Base-by-base conservation (phyloP, 2,888 invertebrate species). In the Caenorhabditis sp. region DNA sequence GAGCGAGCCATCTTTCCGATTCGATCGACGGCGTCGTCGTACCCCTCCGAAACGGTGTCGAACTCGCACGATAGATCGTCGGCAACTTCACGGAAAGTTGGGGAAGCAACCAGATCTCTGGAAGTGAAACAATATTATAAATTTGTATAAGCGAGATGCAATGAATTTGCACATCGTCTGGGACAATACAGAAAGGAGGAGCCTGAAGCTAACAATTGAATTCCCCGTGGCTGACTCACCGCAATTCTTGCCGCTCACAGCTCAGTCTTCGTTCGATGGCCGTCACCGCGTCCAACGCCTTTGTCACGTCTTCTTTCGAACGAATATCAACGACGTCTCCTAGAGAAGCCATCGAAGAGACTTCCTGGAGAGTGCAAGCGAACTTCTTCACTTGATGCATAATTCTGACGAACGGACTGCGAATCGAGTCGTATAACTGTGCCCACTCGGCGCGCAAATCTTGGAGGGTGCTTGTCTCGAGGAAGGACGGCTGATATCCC, bases 1-100 rank as follows among this genome's bases (percentile, higher is more conserved):
- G 70, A 63, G 22, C 52, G 11, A 8, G 68, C 74, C 62, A 82
- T 65, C 13, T 48, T 65, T 22, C 71, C 56, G 17, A 83, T 79
- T 26, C 71, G 63, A 3, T 53, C 45, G 20, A 81, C 79, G 9
- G 83, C 83, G 41, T 83, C 83, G 56, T 83, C 83, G 72, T 80
- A 83, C 46, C 77, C 78, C 39, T 72, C 75, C 0, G 79, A 65
- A 24, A 82, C 80, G 13, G 65, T 43, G n/a, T 65, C 71, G 37
- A 76, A 76, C 26, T 71, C 76, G 13, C 48, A 35, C 9, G 76
- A 71, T 0, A 71, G 52, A 27, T 76, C 65, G 46, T 63, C 50
- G 24, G 59, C 70, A 6, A 71, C 65, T 50, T 65, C 63, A 26
- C 61, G 45, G 53, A 76, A 76, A 9, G 62, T 65, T 22, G 45